Evolutionary conservation across 1,140 invertebrate species (phyloP), one percentile per base, ranked within the genome.

Genomic region (Drosophila lacertosa): DNA sequence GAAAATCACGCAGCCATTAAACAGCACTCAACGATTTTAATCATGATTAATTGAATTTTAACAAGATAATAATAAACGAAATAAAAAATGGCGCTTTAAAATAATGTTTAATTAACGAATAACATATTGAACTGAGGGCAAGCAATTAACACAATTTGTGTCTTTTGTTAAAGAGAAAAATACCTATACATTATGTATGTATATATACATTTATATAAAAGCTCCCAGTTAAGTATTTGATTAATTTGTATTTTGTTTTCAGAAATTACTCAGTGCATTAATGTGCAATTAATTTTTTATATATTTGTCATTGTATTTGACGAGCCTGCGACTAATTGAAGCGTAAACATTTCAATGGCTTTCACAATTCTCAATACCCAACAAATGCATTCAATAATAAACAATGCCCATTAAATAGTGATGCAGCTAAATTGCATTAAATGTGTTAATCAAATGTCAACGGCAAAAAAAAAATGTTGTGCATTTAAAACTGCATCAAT

Each of bases 281-380:
- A 84, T 86, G 73, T 72, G 72, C 77, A 88, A 81, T 84, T 88
- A 84, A 81, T 88, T 75, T 67, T 71, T 73, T 86, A 74, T 77
- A 77, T 81, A 50, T 74, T 54, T 50, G 32, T 2, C 20, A 44
- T 47, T 50, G 26, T 48, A 51, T 42, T 65, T 62, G 16, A 59
- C 35, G 29, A 32, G 15, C 16, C 20, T 16, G 45, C 10, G 58
- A 40, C 81, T 84, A 84, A 84, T 84, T 88, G 77, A 77, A 74
- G 77, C 54, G 81, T 82, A 70, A 88, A 82, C 81, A 88, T 77
- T 84, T 66, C 81, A 78, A 81, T 82, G 77, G 73, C 65, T 74
- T 66, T 45, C 68, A 35, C 40, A 40, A 39, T 22, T 13, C n/a
- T n/a, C n/a, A n/a, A n/a, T n/a, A n/a, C n/a, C n/a, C n/a, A n/a